A percentile compares a stretch with the other conserved stretches of the same genome.
These are phyloP conservation scores for Mongoloraphidia duomilia DNA, from an alignment of 2,888 invertebrate species.

Conservation along the genomic window DNA sequence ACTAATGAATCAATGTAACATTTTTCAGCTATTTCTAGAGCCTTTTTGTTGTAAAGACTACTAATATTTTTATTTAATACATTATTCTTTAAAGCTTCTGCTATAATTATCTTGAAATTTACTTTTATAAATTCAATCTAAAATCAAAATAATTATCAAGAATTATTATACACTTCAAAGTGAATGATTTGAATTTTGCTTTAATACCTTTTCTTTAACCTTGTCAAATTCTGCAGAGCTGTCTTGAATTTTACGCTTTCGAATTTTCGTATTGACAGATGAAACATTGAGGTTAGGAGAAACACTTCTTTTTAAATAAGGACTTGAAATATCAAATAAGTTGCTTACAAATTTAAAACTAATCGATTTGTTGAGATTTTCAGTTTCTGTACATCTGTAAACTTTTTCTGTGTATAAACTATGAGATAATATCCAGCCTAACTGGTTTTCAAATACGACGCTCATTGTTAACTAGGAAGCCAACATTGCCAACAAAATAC, in stretches of 20 bases:
- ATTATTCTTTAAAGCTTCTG: conserved; percentile 15
- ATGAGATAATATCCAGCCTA: conserved; percentile 37
- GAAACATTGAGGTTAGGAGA: conserved; percentile 3
- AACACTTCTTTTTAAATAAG: conserved; percentile 26
- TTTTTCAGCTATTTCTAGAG: conserved; percentile 23
- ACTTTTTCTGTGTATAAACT: conserved; percentile 30
- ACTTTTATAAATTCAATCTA: conserved; percentile 15
- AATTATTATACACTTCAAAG: no score
- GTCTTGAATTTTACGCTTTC: conserved; percentile 23
- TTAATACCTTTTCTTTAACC: conserved; percentile 19
- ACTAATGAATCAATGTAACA: conserved; percentile 28
- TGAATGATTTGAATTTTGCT: conserved; percentile 10
- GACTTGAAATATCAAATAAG: conserved; percentile 33
- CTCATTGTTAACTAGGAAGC: conserved; percentile 27
- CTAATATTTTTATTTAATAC: conserved; percentile 14
- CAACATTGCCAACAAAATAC: no score
- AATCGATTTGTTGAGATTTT: conserved; percentile 14
- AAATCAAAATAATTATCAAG: neutral
- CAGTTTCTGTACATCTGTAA: conserved; percentile 24
- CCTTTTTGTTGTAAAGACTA: conserved; percentile 26
- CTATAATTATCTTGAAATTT: conserved; percentile 11
- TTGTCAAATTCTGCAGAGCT: conserved; percentile 23
- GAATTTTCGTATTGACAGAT: conserved; percentile 15
- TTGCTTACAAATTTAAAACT: conserved; percentile 25
- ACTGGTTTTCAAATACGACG: conserved; percentile 24